Evolutionary conservation across 92 coral and sea anemone species (phyloP), one percentile per base, ranked within the genome.

Genomic region (Epizoanthus fatuus): DNA sequence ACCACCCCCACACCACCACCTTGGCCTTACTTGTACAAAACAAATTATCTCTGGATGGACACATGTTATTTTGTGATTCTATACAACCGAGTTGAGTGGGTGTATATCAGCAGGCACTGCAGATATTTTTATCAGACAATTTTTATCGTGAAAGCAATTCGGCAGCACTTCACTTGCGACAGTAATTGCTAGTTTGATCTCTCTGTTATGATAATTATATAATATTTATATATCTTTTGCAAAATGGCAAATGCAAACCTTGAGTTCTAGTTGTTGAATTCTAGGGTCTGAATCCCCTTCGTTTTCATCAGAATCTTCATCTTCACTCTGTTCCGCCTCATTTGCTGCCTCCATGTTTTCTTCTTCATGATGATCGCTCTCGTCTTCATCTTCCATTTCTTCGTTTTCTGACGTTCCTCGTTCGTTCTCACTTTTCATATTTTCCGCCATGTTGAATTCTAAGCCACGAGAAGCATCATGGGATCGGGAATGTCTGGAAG

Each of bases 391-490:
- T 15, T 64, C 58, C 89, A 87, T 84, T 59, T 78, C 86, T 17
- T 53, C 77, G 17, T 67, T 80, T 13, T 74, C 91, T 79, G 85
- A 54, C 84, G 82, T 73, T 71, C 5, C 72, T 53, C 17, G 84
- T 35, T 81, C 89, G 17, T 81, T 77, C 63, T 55, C 94, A 89
- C 85, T 92, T 91, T 92, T 90, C 87, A 73, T 83, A 90, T 94
- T 89, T 84, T 94, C 98, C 98, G 96, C 98, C 98, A 94, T 94
- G 71, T 94, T 94, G 94, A 53, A 84, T 79, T 62, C 49, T 17
- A 8, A 40, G 20, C 22, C 20, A 5, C 82, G 32, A 40, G 40
- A 60, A 16, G 82, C 42, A 77, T 60, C 22, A 2, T 77, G 82
- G 82, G 82, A 60, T 10, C 53, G 53, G 35, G 14, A 20, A 17